Conservation (phyloP, 2,113 vertebrate species). For the Scortum barcoo region DNA sequence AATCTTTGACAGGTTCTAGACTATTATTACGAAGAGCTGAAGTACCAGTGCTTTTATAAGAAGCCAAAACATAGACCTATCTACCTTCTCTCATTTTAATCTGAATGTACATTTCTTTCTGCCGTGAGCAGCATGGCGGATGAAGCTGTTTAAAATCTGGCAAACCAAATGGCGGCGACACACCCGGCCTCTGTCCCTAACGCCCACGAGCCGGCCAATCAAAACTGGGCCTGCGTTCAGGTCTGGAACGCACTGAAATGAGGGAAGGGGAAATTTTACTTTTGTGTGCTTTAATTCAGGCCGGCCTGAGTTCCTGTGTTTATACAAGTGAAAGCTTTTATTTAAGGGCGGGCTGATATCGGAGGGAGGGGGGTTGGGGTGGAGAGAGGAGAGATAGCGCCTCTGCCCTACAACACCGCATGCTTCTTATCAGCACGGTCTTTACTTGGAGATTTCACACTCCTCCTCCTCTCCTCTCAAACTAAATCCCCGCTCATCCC, state of each 20-base stretch:
- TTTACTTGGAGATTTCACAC: conserved; percentile 5
- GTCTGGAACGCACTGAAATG: conserved; percentile 3
- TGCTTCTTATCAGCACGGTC: conserved; percentile 5
- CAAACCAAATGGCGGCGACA: too few relatives aligned
- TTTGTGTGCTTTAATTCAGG: not conserved
- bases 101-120: not conserved
- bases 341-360: not conserved
- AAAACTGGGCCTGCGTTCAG: not conserved
- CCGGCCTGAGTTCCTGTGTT: conserved; percentile 34
- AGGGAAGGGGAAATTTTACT: conserved; percentile 4
- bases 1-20: not conserved
- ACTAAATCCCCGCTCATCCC: not conserved
- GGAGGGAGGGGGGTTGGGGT: too few relatives aligned
- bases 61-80: not conserved
- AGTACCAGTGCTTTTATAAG: too few relatives aligned
- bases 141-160: not conserved
- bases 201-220: not conserved
- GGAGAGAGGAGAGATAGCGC: not conserved
- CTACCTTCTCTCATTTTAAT: not conserved
- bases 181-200: not conserved
- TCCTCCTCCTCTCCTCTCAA: too few relatives aligned
- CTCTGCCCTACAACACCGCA: not conserved
- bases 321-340: conserved; percentile 26
- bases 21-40: too few relatives aligned
- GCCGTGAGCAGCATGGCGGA: not conserved